These are phyloP conservation scores for Allacma fusca DNA, from an alignment of 2,888 invertebrate species.

Conservation along the genomic window DNA sequence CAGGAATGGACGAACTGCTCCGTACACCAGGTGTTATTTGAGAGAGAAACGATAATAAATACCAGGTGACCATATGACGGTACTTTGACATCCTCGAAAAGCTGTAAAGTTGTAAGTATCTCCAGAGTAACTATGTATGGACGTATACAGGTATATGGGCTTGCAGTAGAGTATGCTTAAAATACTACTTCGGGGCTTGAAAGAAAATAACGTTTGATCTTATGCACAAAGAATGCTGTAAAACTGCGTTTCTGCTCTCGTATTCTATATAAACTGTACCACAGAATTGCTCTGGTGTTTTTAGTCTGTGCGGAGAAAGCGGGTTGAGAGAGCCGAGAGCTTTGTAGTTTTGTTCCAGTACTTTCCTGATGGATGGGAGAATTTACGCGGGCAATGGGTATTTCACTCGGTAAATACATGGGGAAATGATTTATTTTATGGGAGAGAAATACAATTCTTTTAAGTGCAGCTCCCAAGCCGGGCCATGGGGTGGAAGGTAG, in stretches of 20 bases:
- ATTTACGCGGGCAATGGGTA: no score
- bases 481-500: no score
- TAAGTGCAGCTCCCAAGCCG: no score
- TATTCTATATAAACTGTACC: not conserved
- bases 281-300: not conserved
- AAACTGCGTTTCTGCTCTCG: not conserved
- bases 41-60: constrained; percentile 16
- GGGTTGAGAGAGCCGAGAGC: not conserved
- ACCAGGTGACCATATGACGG: constrained; percentile 16
- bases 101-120: not conserved
- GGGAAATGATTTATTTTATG: no score
- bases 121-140: not conserved
- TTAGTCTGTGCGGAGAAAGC: not conserved
- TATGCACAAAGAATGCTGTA: not conserved
- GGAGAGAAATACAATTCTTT: no score
- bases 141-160: no score
- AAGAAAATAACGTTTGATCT: constrained; percentile 7
- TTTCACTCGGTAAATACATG: no score
- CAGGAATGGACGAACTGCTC: not conserved
- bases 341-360: not conserved
- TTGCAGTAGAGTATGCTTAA: no score
- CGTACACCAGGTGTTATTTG: constrained; percentile 4
- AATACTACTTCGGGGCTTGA: no score
- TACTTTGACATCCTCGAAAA: constrained; percentile 2
- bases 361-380: not conserved